phyloP scores from a whole-genome alignment of 2,888 invertebrate species.

The Therioaphis trifolii region DNA sequence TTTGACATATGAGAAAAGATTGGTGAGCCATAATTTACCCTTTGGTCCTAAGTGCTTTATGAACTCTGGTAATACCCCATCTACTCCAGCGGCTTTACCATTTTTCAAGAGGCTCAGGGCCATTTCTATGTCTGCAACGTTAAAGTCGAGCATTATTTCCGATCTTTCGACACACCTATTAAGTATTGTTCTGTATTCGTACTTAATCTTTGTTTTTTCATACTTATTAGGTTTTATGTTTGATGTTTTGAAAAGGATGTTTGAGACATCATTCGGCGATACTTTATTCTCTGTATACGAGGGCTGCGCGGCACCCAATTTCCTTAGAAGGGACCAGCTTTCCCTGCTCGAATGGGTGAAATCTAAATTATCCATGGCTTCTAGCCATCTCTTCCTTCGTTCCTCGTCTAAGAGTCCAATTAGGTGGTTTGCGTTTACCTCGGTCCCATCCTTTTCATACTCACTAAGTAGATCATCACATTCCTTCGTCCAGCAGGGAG shows the following conservation, averaged over 20 bases:
- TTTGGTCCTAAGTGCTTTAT: not conserved
- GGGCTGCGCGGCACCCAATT: conserved; percentile 7
- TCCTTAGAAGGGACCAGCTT: conserved; percentile 30
- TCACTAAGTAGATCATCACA: conserved; percentile 28
- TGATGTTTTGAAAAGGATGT: conserved; percentile 29
- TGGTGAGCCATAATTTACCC: conserved; percentile 6
- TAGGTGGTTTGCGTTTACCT: not conserved
- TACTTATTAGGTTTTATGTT: not conserved
- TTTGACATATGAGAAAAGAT: not conserved
- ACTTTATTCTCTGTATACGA: conserved; percentile 28
- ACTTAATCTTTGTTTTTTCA: conserved; percentile 9
- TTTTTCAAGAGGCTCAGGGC: conserved; percentile 2
- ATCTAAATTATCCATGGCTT: conserved; percentile 39
- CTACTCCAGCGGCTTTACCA: conserved; percentile 22
- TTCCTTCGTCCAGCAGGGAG: conserved; percentile 22
- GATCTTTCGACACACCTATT: conserved; percentile 20
- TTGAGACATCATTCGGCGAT: not conserved
- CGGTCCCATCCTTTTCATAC: conserved; percentile 32
- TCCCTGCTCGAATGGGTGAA: conserved; percentile 52
- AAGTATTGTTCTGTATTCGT: not conserved
- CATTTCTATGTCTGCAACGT: not conserved
- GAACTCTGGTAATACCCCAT: conserved; percentile 28
- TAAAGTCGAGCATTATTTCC: conserved; percentile 28
- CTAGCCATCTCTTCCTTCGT: conserved; percentile 28
- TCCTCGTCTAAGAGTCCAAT: conserved; percentile 26